phyloP scores from a whole-genome alignment of 2,888 invertebrate genomes.

The Arctia plantaginis region DNA sequence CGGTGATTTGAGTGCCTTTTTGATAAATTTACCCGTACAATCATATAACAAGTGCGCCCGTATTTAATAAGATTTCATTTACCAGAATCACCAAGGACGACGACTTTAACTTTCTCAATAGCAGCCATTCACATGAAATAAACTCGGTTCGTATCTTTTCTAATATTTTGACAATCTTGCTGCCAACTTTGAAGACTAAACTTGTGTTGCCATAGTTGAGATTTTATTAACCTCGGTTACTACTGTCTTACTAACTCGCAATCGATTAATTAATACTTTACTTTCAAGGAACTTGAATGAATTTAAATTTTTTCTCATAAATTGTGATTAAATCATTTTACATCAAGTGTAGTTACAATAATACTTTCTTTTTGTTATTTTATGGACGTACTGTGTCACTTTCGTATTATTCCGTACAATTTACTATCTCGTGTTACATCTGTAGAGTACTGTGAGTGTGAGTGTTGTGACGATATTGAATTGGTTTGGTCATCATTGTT shows the following conservation, averaged over 20 bases:
- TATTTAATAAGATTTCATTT: constrained; percentile 61
- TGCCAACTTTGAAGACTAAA: constrained; percentile 45
- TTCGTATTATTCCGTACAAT: neutral
- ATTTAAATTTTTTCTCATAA: neutral
- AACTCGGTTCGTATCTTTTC: constrained; percentile 66
- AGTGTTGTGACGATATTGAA: constrained; percentile 16
- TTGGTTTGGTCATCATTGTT: constrained; percentile 49
- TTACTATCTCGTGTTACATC: neutral
- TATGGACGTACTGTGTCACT: neutral
- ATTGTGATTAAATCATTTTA: neutral
- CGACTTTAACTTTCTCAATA: constrained; percentile 95
- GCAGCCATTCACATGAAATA: constrained; percentile 88
- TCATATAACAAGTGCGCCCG: constrained; percentile 53
- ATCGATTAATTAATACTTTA: neutral
- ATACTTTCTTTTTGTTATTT: neutral
- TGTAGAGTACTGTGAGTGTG: neutral
- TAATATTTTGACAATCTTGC: constrained; percentile 66
- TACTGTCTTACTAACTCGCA: neutral
- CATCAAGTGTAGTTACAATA: neutral
- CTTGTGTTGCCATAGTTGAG: constrained; percentile 31
- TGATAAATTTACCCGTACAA: constrained; percentile 34
- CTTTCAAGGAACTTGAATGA: neutral
- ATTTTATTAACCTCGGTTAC: constrained; percentile 20
- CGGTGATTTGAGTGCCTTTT: constrained; percentile 49
- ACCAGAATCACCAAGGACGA: constrained; percentile 97